phyloP scores from a whole-genome alignment of 2,888 invertebrate genomes.

The Acronicta psi region DNA sequence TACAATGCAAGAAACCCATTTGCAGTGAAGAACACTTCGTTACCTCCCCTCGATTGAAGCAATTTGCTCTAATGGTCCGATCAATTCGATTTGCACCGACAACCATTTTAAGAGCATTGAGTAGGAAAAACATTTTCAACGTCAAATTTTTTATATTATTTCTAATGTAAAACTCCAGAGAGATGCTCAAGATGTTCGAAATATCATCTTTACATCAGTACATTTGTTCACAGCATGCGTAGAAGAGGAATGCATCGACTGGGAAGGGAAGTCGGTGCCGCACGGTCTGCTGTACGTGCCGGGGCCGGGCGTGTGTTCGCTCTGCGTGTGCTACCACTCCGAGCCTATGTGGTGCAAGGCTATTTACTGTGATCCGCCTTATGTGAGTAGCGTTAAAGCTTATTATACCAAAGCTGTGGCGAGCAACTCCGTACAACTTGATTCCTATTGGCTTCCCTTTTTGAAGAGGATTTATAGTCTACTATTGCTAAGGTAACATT shows the following conservation, averaged over 20 bases:
- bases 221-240: conserved; percentile 86
- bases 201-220: rapidly evolving
- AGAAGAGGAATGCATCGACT: conserved; percentile 95
- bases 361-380: conserved; percentile 95
- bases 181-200: too few relatives aligned
- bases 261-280: conserved; percentile 93
- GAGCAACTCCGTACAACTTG: too few relatives aligned
- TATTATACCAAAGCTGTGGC: too few relatives aligned
- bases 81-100: conserved; percentile 28
- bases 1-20: conserved; percentile 25
- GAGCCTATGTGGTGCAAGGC: conserved; percentile 96
- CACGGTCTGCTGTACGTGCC: conserved; percentile 95
- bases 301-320: conserved; percentile 95
- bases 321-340: conserved; percentile 95
- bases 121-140: neutral
- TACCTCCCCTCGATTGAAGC: conserved; percentile 23
- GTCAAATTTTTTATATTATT: too few relatives aligned
- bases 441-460: too few relatives aligned
- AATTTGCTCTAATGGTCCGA: conserved; percentile 23
- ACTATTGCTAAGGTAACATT: too few relatives aligned
- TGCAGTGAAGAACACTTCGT: neutral
- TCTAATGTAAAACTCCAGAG: too few relatives aligned
- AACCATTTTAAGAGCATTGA: conserved; percentile 19
- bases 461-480: too few relatives aligned
- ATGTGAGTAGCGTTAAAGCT: conserved; percentile 91